These are phyloP conservation scores for Antheraea assamensis DNA, from an alignment of 2,888 invertebrate species.

Conservation along the genomic window DNA sequence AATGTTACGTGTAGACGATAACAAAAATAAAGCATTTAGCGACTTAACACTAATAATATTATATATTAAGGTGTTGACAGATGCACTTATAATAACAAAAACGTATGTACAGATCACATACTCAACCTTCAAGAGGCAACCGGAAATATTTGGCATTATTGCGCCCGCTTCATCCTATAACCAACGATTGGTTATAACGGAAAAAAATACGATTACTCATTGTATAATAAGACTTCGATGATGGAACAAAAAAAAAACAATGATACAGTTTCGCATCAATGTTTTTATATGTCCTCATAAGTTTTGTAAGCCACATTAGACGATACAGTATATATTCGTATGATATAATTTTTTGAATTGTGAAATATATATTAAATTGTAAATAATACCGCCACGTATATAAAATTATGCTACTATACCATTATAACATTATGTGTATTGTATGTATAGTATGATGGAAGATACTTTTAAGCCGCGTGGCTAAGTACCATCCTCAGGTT, in stretches of 20 bases:
- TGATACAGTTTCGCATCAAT: not conserved
- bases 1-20: not conserved
- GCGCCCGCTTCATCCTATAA: conserved; percentile 13
- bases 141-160: conserved; percentile 22
- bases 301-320: too few species aligned
- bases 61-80: conserved; percentile 11
- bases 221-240: not conserved
- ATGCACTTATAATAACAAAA: not conserved
- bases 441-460: too few species aligned
- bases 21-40: not conserved
- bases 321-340: too few species aligned
- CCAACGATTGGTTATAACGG: conserved; percentile 14
- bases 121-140: conserved; percentile 22
- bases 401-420: too few species aligned
- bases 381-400: too few species aligned
- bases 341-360: too few species aligned
- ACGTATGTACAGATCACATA: not conserved
- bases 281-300: too few species aligned
- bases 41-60: not conserved
- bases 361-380: too few species aligned
- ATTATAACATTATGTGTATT: too few species aligned
- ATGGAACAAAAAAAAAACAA: not conserved
- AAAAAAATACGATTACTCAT: conserved; percentile 16
- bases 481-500: too few species aligned
- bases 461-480: too few species aligned